Percentiles rank a stretch among this genome's conserved stretches.
Conservation (phyloP, 2,888 invertebrate species). For the Hirtodrosophila duncani region DNA sequence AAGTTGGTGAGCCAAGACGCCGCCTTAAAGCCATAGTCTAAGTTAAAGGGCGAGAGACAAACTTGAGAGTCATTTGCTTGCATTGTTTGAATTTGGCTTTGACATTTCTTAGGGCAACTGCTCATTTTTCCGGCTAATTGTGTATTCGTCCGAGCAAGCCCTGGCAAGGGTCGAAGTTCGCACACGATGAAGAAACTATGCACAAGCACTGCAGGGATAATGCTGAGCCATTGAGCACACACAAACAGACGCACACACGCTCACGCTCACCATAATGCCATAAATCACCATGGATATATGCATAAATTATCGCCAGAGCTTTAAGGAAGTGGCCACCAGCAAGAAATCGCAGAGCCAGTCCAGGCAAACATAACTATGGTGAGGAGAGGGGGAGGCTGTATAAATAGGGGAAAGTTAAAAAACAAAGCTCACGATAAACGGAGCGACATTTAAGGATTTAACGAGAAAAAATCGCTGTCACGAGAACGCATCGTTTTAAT, state of each 20-base stretch:
- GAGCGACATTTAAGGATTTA: slow-evolving; percentile 68
- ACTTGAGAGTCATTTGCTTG: slow-evolving; percentile 25
- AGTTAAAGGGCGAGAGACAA: no score
- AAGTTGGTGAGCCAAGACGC: slow-evolving; percentile 32
- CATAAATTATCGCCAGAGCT: slow-evolving; percentile 64
- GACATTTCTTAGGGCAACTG: slow-evolving; percentile 33
- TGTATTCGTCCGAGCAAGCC: slow-evolving; percentile 47
- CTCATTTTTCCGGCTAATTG: slow-evolving; percentile 67
- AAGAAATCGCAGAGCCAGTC: slow-evolving; percentile 8
- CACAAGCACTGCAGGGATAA: slow-evolving; percentile 52
- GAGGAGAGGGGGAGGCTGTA: slow-evolving; percentile 10
- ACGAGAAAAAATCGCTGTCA: slow-evolving; percentile 67
- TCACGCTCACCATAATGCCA: slow-evolving; percentile 32
- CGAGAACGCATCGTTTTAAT: slow-evolving; percentile 61
- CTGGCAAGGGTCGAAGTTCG: no score
- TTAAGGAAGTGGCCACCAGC: slow-evolving; percentile 33
- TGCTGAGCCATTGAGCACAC: slow-evolving; percentile 57
- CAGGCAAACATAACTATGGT: not conserved
- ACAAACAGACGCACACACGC: no score
- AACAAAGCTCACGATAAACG: slow-evolving; percentile 53
- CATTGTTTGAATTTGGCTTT: slow-evolving; percentile 60
- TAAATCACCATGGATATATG: slow-evolving; percentile 72
- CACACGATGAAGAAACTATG: slow-evolving; percentile 26
- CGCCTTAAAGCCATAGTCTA: slow-evolving; percentile 5
- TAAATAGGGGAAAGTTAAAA: slow-evolving; percentile 41